Percentiles rank a stretch among this genome's conserved stretches.
Conservation (phyloP, 30 jellyfish, hydroid and myxozoan genomes). For the Turritopsis rubra region DNA sequence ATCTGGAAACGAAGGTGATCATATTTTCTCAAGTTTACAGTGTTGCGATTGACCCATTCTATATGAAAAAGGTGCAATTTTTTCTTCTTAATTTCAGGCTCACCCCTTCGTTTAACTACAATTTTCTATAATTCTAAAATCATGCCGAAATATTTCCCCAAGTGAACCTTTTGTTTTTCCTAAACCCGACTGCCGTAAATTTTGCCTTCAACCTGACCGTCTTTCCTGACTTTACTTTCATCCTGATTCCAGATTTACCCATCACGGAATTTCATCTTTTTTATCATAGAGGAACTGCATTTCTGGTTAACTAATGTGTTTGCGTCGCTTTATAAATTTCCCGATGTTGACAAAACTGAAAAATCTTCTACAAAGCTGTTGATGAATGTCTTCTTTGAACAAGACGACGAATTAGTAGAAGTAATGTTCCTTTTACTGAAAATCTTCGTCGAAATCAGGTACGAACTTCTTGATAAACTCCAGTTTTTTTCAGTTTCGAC, state of each 20-base stretch:
- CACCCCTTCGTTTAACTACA: too few species aligned
- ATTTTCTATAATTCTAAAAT: too few species aligned
- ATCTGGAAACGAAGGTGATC: neutral
- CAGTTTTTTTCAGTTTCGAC: neutral
- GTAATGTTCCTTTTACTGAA: neutral
- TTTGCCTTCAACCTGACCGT: too few species aligned
- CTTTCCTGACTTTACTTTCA: too few species aligned
- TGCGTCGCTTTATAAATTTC: neutral
- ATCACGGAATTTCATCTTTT: neutral
- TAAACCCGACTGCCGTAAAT: too few species aligned
- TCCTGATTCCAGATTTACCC: too few species aligned
- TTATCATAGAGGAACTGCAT: conserved; percentile 3
- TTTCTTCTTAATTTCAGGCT: too few species aligned
- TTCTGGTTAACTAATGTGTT: neutral
- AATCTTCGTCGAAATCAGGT: neutral
- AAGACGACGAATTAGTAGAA: conserved; percentile 22
- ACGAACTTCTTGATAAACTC: neutral
- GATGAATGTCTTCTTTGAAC: conserved; percentile 24
- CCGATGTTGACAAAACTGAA: neutral
- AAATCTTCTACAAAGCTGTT: neutral
- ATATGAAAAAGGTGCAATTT: too few species aligned
- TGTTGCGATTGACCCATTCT: too few species aligned
- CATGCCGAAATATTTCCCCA: too few species aligned
- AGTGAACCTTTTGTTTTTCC: too few species aligned
- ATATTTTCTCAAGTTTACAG: too few species aligned